phyloP scores from a whole-genome alignment of 2,797 vertebrate species.

The Selene dorsalis region DNA sequence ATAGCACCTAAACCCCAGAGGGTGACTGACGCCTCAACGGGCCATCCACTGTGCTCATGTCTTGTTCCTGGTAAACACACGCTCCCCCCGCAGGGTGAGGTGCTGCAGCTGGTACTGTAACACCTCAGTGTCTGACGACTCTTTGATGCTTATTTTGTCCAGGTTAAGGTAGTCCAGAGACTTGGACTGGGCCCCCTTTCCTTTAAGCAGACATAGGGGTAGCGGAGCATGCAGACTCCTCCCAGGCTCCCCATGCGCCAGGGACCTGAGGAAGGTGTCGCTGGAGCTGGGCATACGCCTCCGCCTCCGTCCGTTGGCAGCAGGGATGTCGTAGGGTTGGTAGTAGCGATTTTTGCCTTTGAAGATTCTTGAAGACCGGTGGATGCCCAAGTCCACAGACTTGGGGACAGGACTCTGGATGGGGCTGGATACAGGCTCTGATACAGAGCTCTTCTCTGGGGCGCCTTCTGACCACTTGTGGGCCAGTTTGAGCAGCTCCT shows the following conservation, averaged over 20 bases:
- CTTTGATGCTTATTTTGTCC: conserved; percentile 94
- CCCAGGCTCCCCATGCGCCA: conserved; percentile 83
- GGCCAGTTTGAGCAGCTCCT: conserved; percentile 94
- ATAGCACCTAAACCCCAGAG: conserved; percentile 67
- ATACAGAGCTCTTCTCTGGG: conserved; percentile 83
- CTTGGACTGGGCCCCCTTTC: conserved; percentile 93
- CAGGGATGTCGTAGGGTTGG: conserved; percentile 95
- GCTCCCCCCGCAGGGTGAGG: conserved; percentile 92
- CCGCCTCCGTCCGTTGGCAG: conserved; percentile 89
- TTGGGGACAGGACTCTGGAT: conserved; percentile 78
- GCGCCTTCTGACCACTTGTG: conserved; percentile 85
- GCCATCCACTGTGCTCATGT: conserved; percentile 84
- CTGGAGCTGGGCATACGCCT: conserved; percentile 95
- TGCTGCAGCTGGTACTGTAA: conserved; percentile 96
- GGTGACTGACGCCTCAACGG: conserved; percentile 38
- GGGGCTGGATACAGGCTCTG: conserved; percentile 79
- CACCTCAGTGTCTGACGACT: conserved; percentile 94
- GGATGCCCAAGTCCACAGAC: conserved; percentile 86
- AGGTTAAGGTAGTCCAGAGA: conserved; percentile 99
- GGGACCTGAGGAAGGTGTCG: conserved; percentile 89
- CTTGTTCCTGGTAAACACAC: conserved; percentile 91
- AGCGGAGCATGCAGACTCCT: conserved; percentile 89
- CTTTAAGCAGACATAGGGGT: conserved; percentile 94
- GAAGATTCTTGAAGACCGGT: conserved; percentile 88
- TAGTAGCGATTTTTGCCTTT: conserved; percentile 92